Evolutionary conservation across 2,888 invertebrate species (phyloP).

Genomic region (Cacoxenus indagator): DNA sequence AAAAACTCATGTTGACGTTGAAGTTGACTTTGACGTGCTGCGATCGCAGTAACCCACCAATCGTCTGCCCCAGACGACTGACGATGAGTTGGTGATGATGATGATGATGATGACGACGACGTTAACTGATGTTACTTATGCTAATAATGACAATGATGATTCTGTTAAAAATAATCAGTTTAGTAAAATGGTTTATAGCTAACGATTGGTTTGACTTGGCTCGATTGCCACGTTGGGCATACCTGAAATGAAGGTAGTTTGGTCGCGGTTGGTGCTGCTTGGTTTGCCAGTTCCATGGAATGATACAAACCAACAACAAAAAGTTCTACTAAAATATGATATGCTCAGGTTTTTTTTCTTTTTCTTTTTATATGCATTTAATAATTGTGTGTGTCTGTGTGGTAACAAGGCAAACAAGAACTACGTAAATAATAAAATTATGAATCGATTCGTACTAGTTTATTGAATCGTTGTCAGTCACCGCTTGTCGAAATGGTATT

Average conservation of each 20-base stretch:
- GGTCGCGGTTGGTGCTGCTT: background rate
- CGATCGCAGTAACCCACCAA: no score
- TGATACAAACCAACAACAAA: background rate
- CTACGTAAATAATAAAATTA: slow-evolving; percentile 2
- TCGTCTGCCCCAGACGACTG: background rate
- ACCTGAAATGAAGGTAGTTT: background rate
- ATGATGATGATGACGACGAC: slow-evolving; percentile 28
- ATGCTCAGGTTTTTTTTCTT: background rate
- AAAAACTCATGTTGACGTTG: slow-evolving; percentile 51
- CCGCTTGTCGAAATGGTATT: slow-evolving; percentile 35
- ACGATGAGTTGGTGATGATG: slow-evolving; percentile 40
- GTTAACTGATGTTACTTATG: slow-evolving; percentile 47
- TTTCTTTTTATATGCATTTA: background rate
- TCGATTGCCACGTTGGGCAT: background rate
- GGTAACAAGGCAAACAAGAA: background rate
- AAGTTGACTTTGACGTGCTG: slow-evolving; percentile 26
- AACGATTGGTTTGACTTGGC: slow-evolving; percentile 6
- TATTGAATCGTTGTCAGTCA: slow-evolving; percentile 3
- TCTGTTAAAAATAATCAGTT: slow-evolving; percentile 45
- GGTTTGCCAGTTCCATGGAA: background rate
- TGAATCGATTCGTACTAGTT: background rate
- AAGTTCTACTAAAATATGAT: background rate
- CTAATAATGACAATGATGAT: slow-evolving; percentile 28
- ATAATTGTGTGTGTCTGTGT: background rate
- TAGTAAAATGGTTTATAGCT: slow-evolving; percentile 20